A percentile compares a stretch with the other conserved stretches of the same genome.
These are phyloP conservation scores for Periphyllus acericola DNA, from an alignment of 2,888 invertebrate species.

Conservation along the genomic window DNA sequence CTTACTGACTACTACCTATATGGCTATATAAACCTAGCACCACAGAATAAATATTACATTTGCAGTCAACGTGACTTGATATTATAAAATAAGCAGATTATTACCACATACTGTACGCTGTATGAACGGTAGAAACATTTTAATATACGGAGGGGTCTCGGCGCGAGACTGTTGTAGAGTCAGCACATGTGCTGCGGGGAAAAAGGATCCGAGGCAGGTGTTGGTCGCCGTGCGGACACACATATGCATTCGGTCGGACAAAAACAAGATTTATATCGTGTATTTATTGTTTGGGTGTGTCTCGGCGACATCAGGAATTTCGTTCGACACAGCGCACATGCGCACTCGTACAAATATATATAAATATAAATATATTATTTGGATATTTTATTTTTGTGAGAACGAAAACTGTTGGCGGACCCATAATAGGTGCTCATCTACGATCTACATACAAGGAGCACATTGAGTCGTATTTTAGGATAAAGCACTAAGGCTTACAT, in stretches of 20 bases:
- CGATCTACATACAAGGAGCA: too few relatives aligned
- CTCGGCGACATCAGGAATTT: constrained; percentile 30
- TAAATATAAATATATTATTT: too few relatives aligned
- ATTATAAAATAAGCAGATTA: neutral
- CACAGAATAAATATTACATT: neutral
- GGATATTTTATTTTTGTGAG: too few relatives aligned
- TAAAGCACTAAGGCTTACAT: too few relatives aligned
- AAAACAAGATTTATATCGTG: constrained; percentile 42
- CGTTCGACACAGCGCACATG: neutral
- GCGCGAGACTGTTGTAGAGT: neutral
- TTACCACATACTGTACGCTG: too few relatives aligned
- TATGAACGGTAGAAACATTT: too few relatives aligned
- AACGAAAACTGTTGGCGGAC: neutral
- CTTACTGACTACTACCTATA: too few relatives aligned
- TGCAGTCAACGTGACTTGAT: neutral
- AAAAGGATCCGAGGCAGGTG: constrained; percentile 23
- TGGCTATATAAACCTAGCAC: neutral
- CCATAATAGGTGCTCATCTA: neutral
- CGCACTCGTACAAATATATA: neutral
- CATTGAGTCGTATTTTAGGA: too few relatives aligned
- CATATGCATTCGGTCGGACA: neutral
- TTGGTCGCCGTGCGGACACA: neutral
- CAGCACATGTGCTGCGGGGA: neutral
- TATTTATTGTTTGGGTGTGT: constrained; percentile 46
- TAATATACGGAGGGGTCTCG: neutral